A percentile compares a stretch with the other conserved stretches of the same genome.
Evolutionary conservation across 1,140 invertebrate species (phyloP).

Genomic region (Dermatophagoides farinae): DNA sequence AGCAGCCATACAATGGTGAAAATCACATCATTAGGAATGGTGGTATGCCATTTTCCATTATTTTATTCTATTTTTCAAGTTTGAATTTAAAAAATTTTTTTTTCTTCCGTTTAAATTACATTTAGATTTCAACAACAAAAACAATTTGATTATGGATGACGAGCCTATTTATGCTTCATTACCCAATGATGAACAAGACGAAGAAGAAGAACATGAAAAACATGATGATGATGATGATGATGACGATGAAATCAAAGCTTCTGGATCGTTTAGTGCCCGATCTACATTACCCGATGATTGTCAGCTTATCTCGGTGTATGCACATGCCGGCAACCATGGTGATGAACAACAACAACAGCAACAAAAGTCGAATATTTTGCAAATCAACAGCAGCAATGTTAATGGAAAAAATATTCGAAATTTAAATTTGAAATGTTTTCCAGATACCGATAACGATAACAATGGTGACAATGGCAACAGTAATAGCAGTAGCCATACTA

Average conservation of each 20-base stretch:
- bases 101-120: background rate
- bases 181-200: background rate
- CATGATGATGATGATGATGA: background rate
- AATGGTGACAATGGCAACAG: background rate
- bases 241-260: background rate
- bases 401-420: too few species aligned
- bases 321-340: background rate
- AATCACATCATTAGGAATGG: too few species aligned
- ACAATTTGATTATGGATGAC: background rate
- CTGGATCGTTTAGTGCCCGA: constrained; percentile 5
- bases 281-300: constrained; percentile 5
- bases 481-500: background rate
- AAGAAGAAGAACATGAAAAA: background rate
- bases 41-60: too few species aligned
- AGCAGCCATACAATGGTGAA: too few species aligned
- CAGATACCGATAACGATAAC: background rate
- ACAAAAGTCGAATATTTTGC: background rate
- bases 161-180: constrained; percentile 5
- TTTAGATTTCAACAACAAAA: background rate
- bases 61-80: background rate
- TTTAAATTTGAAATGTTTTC: background rate
- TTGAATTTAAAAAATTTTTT: background rate
- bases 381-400: background rate
- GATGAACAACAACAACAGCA: background rate
- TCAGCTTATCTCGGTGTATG: background rate